phyloP scores from a whole-genome alignment of 2,888 invertebrate species.

The Chaetoderma sp. region DNA sequence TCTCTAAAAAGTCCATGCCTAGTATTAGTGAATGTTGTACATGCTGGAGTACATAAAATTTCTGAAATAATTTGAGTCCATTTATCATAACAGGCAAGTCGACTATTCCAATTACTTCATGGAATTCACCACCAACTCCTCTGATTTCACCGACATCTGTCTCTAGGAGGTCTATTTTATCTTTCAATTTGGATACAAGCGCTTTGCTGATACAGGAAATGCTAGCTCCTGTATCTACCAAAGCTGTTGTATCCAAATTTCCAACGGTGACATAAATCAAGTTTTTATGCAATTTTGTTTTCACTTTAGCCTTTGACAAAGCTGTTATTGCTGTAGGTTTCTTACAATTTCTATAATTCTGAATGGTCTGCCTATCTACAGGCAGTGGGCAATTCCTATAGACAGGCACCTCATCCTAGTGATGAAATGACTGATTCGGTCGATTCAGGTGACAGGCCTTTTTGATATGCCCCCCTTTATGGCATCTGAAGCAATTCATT shows the following conservation, averaged over 20 bases:
- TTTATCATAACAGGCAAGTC: not conserved
- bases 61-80: not conserved
- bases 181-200: too few relatives aligned
- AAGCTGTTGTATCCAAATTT: too few relatives aligned
- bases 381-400: too few relatives aligned
- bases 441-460: not conserved
- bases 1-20: not conserved
- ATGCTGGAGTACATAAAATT: not conserved
- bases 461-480: not conserved
- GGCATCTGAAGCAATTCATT: not conserved
- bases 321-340: too few relatives aligned
- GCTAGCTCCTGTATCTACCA: constrained; percentile 6
- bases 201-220: not conserved
- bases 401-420: too few relatives aligned
- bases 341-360: too few relatives aligned
- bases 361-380: too few relatives aligned
- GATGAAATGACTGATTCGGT: not conserved
- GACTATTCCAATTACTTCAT: not conserved
- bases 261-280: not conserved
- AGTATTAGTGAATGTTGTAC: not conserved
- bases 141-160: not conserved
- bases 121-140: constrained; percentile 1
- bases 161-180: not conserved
- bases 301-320: too few relatives aligned
- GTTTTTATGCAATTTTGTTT: too few relatives aligned